phyloP scores from a whole-genome alignment of 2,113 vertebrate genomes.

The Gopherus evgoodei region DNA sequence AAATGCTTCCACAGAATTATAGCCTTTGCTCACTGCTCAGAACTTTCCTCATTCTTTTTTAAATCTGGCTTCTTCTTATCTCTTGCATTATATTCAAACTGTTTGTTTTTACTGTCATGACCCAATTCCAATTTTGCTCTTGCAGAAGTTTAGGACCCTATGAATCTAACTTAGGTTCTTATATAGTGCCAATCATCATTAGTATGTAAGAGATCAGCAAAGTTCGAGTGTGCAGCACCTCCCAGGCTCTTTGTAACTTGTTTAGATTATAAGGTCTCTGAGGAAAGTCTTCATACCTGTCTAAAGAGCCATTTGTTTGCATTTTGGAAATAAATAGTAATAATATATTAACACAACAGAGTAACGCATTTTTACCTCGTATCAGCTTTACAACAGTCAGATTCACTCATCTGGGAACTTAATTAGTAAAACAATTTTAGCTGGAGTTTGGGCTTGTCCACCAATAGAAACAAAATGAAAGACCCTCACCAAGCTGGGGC shows the following conservation, averaged over 20 bases:
- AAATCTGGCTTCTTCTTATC: neutral
- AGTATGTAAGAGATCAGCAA: neutral
- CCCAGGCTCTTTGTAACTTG: fast-evolving
- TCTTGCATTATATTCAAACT: neutral
- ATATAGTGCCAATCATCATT: neutral
- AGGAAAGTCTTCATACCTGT: neutral
- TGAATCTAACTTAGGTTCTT: neutral
- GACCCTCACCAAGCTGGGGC: neutral
- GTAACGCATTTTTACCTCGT: neutral
- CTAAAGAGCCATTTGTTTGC: neutral
- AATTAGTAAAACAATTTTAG: neutral
- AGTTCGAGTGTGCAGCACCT: neutral
- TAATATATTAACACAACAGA: neutral
- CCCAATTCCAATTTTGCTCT: neutral
- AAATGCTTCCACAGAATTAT: neutral
- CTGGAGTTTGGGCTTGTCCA: neutral
- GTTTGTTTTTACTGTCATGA: neutral
- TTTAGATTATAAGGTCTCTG: neutral
- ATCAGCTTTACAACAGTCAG: neutral
- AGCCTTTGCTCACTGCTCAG: neutral
- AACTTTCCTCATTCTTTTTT: neutral
- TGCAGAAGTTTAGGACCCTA: slow-evolving; percentile 21
- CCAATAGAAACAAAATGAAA: neutral
- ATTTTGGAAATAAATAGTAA: neutral
- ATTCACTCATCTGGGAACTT: neutral